Percentiles rank a stretch among this genome's conserved stretches.
Evolutionary conservation across 2,797 vertebrate species (phyloP).

Genomic region (Hybognathus amarus): DNA sequence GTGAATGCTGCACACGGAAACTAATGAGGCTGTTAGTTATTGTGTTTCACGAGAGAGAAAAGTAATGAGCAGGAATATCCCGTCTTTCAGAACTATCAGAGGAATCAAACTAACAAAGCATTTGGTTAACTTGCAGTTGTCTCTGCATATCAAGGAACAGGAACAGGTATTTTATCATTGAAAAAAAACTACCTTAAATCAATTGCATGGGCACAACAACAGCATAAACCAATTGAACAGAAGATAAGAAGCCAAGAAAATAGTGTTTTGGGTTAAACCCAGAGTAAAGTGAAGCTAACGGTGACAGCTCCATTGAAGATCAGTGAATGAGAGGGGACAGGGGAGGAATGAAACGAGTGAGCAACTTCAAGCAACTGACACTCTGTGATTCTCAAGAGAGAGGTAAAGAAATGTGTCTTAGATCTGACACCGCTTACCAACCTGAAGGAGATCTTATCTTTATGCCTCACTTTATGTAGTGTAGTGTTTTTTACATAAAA

Average conservation of each 20-base stretch:
- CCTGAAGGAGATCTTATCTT: neutral
- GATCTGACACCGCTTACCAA: constrained; percentile 8
- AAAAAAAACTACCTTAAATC: neutral
- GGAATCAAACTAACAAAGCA: neutral
- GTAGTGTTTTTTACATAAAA: neutral
- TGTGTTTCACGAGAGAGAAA: neutral
- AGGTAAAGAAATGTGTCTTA: constrained; percentile 3
- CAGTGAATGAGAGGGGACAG: constrained; percentile 5
- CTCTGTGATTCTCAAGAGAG: neutral
- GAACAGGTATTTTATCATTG: neutral
- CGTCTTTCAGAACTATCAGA: neutral
- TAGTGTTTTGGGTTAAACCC: neutral
- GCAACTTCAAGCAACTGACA: constrained; percentile 21
- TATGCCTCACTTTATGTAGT: neutral
- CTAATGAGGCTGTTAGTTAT: neutral
- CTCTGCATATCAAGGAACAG: neutral
- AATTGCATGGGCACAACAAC: neutral
- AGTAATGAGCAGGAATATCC: neutral
- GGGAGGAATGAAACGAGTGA: constrained; percentile 22
- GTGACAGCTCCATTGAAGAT: constrained; percentile 21
- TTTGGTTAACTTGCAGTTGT: neutral
- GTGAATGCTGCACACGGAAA: neutral
- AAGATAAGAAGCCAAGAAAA: neutral
- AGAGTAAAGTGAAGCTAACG: constrained; percentile 3
- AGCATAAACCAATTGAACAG: neutral